Evolutionary conservation across 1,140 invertebrate species (phyloP).

Genomic region (Macrobrachium nipponense): DNA sequence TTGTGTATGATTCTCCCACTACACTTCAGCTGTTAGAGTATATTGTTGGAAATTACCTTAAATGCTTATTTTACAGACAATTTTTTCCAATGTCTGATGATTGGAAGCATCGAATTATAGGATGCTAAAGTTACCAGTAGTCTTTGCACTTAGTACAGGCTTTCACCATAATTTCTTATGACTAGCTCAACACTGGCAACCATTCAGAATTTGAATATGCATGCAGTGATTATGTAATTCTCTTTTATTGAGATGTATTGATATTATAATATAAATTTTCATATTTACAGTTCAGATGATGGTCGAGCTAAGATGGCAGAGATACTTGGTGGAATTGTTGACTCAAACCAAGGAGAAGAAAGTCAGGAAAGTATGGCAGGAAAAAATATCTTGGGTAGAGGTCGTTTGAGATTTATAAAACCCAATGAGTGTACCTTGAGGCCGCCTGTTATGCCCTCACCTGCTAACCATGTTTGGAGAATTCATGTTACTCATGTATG

Average conservation of each 20-base stretch:
- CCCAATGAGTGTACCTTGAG: neutral
- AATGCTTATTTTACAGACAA: too few relatives aligned
- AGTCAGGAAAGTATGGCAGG: neutral
- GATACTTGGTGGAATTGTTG: neutral
- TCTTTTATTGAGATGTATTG: constrained; percentile 60
- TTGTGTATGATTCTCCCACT: too few relatives aligned
- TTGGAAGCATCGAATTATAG: too few relatives aligned
- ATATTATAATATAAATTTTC: constrained; percentile 69
- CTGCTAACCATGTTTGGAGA: constrained; percentile 27
- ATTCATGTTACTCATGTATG: constrained; percentile 34
- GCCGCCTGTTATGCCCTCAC: constrained; percentile 19
- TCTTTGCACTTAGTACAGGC: too few relatives aligned
- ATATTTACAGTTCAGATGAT: neutral
- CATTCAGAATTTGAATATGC: too few relatives aligned
- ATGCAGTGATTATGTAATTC: too few relatives aligned
- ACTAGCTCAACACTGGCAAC: too few relatives aligned
- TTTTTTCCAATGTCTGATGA: too few relatives aligned
- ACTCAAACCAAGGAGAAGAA: neutral
- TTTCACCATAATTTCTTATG: too few relatives aligned
- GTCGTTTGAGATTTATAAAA: neutral
- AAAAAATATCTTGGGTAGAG: neutral
- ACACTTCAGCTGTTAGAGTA: too few relatives aligned
- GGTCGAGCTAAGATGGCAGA: neutral
- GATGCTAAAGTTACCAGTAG: too few relatives aligned
- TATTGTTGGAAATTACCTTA: too few relatives aligned